Base-by-base conservation (phyloP, 2,888 invertebrate species). In the Spisula subtruncata region DNA sequence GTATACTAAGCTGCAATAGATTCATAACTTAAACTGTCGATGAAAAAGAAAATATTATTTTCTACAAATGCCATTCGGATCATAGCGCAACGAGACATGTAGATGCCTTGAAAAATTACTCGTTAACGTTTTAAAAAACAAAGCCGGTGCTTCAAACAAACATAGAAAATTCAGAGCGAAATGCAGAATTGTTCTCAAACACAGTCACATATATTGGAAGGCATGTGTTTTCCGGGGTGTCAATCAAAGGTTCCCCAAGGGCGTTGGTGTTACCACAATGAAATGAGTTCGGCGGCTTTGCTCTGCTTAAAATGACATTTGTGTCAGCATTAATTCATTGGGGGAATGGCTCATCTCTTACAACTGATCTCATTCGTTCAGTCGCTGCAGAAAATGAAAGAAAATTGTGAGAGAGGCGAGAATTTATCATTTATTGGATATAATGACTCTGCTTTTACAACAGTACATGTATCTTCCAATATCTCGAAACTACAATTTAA, bases 171-270 rank as follows among this genome's bases (percentile, higher is more conserved):
- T 51, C 12, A 51, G 16, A 51, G 51, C 14, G 4, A 14, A 51
- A 51, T 51, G 5, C 51, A 51, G 51, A 12, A 51, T 12, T 14
- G 12, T 16, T 14, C n/a, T n/a, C n/a, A n/a, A 51, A 51, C 51
- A 51, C 16, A 10, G 16, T 51, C 51, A 51, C 5, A 12, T 12
- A 51, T 51, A 51, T 51, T 12, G 51, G 16, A 51, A 16, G 51
- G 14, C 51, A 18, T 32, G 32, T 14, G 8, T 75, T 75, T 35
- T 16, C 75, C 6, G 12, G 2, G 35, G 29, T 5, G 75, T 75
- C 75, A 75, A 75, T 32, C 35, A 75, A 75, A 35, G 16, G 75
- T 32, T 75, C 75, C 35, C 32, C 75, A 75, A 18, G 75, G 75
- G 8, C 14, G 25, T 32, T 32, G 32, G 0, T 75, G 16, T 75